Evolutionary conservation across 2,888 invertebrate genomes (phyloP), one percentile per base, ranked within the genome.

Genomic region (Pterobdella sp.): DNA sequence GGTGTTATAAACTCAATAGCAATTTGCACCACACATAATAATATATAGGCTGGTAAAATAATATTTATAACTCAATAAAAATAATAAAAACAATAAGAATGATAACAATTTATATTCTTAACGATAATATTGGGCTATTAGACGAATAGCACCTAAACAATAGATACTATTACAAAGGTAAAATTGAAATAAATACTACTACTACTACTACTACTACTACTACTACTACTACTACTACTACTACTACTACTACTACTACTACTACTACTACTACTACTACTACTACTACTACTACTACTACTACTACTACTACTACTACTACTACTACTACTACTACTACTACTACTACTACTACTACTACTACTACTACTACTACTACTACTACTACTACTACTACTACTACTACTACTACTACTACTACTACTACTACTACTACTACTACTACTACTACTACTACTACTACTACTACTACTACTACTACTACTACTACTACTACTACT

Each of bases 341-440:
- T 64, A 31, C 64, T 64, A 31, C 64, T 64, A 64, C 64, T 31
- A 64, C 64, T 64, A 31, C 64, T 64, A 31, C 64, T 64, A 31
- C 64, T 64, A 31, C 64, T 64, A 31, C 64, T 64, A 31, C 64
- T 64, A 31, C 64, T 64, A 31, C 64, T 64, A 31, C 64, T 64
- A 31, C 64, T 64, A 31, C 64, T 64, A 31, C 64, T 64, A 31
- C 64, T 64, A 31, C 64, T 64, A 31, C 64, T 64, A 31, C 64
- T 64, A 31, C 64, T 64, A 64, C 79, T 3, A 81, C 81, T 74
- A 31, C 7, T 18, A 31, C 26, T 68, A 4, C 4, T 31, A 35
- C 67, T 29, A 34, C 68, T 69, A 34, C 72, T 72, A 68, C 29
- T 69, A 72, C 67, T 72, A 18, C 67, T 72, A 71, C 72, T 71